These are phyloP conservation scores for Rhinoderma darwinii DNA, from an alignment of 2,113 vertebrate genomes.

Conservation along the genomic window DNA sequence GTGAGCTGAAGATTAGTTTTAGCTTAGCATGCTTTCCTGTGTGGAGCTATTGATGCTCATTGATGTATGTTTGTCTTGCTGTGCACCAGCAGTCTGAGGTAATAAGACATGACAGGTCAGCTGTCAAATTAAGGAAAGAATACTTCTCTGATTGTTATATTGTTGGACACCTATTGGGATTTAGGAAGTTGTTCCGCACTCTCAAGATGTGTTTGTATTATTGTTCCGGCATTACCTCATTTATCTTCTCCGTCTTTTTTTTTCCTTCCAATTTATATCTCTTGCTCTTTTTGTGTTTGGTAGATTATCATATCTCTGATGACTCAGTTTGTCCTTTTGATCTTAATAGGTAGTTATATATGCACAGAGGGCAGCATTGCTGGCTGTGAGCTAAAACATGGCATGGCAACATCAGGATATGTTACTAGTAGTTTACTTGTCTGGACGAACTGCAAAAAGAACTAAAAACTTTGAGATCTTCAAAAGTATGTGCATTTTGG, in stretches of 20 bases:
- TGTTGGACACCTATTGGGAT: conserved; percentile 42
- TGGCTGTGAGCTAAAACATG: no score
- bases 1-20: conserved; percentile 1
- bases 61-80: conserved; percentile 35
- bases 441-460: no score
- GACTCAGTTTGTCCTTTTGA: not conserved
- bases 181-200: conserved; percentile 13
- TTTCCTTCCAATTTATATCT: not conserved
- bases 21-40: not conserved
- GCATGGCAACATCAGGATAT: no score
- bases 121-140: conserved; percentile 47
- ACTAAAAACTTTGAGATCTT: no score
- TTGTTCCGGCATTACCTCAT: conserved; percentile 11
- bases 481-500: no score
- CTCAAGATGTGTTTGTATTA: not conserved
- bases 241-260: not conserved
- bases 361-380: no score
- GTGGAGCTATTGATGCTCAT: conserved; percentile 54
- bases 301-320: not conserved
- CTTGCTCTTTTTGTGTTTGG: not conserved
- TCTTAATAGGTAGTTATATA: no score
- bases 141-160: conserved; percentile 18
- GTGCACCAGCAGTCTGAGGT: conserved; percentile 29
- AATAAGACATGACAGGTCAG: conserved; percentile 44
- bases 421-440: no score